Conservation (phyloP, 2,888 invertebrate genomes). For the Orthosia gracilis region DNA sequence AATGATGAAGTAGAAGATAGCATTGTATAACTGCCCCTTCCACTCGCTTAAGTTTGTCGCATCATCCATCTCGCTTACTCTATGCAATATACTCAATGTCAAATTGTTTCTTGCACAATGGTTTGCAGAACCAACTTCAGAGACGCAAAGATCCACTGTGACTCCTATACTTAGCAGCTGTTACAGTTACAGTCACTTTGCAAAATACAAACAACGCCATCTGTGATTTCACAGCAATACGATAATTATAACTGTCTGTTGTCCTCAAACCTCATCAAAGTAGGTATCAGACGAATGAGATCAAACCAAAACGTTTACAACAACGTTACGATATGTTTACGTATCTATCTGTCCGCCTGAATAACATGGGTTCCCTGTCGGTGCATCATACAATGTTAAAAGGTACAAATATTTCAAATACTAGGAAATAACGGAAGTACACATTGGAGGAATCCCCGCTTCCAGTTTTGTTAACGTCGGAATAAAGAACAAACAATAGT, state of each 20-base stretch:
- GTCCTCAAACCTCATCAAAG: conserved; percentile 11
- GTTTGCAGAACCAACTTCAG: no score
- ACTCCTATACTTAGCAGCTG: neutral
- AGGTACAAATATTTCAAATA: neutral
- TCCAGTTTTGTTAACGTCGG: conserved; percentile 12
- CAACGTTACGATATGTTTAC: neutral
- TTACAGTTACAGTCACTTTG: neutral
- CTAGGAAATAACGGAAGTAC: neutral
- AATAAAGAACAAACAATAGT: neutral
- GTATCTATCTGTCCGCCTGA: neutral
- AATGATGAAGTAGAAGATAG: no score
- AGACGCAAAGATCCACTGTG: no score
- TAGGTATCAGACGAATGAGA: neutral
- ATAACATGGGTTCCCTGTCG: conserved; percentile 11
- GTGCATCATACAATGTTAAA: conserved; percentile 4
- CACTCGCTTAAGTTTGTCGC: no score
- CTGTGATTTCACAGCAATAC: neutral
- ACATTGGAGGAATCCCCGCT: conserved; percentile 20
- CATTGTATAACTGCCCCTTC: no score
- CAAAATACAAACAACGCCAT: neutral
- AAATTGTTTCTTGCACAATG: no score
- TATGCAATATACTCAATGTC: no score
- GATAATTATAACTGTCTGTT: conserved; percentile 1
- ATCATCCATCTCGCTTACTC: no score
- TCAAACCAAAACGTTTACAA: conserved; percentile 1